These are phyloP conservation scores for Upupa epops DNA, from an alignment of 2,113 vertebrate species.

Conservation along the genomic window DNA sequence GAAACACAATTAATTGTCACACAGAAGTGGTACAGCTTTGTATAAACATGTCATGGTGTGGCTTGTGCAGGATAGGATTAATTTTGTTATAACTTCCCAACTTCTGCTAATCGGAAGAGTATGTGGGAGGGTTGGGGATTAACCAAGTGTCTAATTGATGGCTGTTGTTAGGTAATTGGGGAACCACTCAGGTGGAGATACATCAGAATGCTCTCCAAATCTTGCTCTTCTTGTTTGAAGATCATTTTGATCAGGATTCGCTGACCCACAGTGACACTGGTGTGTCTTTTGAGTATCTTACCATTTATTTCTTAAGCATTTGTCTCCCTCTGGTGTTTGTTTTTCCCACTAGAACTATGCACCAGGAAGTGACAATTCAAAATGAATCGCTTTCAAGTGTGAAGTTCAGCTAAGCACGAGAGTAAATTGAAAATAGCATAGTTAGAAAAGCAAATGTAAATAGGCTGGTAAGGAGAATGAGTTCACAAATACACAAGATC, in stretches of 20 bases:
- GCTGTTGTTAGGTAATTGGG: neutral
- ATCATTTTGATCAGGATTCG: neutral
- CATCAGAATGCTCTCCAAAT: neutral
- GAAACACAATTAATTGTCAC: neutral
- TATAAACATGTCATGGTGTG: neutral
- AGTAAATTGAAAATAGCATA: neutral
- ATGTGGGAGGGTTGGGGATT: neutral
- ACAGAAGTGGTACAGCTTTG: neutral
- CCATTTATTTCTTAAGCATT: neutral
- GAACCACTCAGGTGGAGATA: neutral
- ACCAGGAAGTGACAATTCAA: neutral
- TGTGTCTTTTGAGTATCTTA: neutral
- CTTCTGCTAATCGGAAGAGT: neutral
- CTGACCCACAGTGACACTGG: neutral
- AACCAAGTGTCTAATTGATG: neutral
- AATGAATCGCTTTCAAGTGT: neutral
- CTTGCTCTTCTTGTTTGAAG: neutral
- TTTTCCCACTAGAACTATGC: neutral
- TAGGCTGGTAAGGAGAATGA: neutral
- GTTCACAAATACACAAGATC: neutral
- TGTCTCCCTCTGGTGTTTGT: constrained; percentile 61
- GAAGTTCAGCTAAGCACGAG: neutral
- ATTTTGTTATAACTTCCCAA: neutral
- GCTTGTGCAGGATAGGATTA: neutral
- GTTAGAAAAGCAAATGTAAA: neutral